Evolutionary conservation across 2,797 vertebrate genomes (phyloP).

Genomic region (Antennarius maculatus): DNA sequence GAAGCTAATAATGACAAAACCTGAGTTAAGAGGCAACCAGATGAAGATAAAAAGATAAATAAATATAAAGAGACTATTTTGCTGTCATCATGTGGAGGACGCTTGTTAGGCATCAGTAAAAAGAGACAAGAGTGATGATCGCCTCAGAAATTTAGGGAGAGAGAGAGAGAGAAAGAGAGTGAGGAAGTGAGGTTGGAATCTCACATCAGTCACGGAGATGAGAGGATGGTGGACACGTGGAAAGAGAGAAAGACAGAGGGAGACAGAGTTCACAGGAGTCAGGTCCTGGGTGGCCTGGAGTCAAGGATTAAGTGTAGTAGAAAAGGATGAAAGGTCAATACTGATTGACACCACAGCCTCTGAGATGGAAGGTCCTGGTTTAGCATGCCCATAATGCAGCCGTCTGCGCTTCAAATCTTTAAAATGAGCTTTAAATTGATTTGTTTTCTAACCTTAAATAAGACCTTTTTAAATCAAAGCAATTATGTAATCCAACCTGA

Average conservation of each 20-base stretch:
- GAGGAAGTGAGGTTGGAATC: conserved; percentile 33
- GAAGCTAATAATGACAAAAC: conserved; percentile 22
- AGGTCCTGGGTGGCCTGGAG: conserved; percentile 64
- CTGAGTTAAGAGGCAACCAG: conserved; percentile 19
- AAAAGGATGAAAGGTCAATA: conserved; percentile 74
- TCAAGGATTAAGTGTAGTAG: conserved; percentile 60
- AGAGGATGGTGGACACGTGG: conserved; percentile 54
- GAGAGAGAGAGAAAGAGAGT: not conserved
- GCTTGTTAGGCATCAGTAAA: not conserved
- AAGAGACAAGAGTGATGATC: not conserved
- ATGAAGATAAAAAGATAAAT: conserved; percentile 17
- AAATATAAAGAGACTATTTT: conserved; percentile 42
- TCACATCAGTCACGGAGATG: conserved; percentile 66
- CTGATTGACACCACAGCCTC: conserved; percentile 62
- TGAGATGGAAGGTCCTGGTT: conserved; percentile 32
- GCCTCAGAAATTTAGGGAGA: conserved; percentile 1
- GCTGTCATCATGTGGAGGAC: conserved; percentile 14
- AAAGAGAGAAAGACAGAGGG: conserved; percentile 40
- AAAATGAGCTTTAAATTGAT: conserved; percentile 42
- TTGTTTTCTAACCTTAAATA: conserved; percentile 26
- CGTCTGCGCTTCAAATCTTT: conserved; percentile 27
- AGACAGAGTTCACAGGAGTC: conserved; percentile 58
- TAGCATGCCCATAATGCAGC: conserved; percentile 47
- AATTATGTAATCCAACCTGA: not conserved
- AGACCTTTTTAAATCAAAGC: conserved; percentile 9